Evolutionary conservation across 1,140 invertebrate genomes (phyloP), one percentile per base, ranked within the genome.

Genomic region (Plectus sambesii): DNA sequence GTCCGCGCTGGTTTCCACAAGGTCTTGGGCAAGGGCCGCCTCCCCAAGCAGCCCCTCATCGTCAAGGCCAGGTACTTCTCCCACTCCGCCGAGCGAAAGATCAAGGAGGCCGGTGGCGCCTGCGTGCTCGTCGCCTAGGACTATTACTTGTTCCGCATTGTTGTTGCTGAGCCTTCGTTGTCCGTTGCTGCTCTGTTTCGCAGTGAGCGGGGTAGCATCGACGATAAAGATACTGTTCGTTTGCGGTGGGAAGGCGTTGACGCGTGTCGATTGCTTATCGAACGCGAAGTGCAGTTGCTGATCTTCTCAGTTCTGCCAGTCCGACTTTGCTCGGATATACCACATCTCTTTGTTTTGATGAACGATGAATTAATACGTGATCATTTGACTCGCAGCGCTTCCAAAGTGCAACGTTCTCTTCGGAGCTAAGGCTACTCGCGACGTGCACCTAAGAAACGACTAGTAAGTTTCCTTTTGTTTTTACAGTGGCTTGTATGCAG

Each of bases 11-110:
- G 96, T 80, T 63, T 58, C 49, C 60, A 62, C 66, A 63, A 67
- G 50, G 60, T 36, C 50, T 75, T 99, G 59, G 94, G 94, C 38
- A 98, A 97, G 75, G 94, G 94, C 57, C 78, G 81, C 48, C 75
- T 99, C 47, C 94, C 94, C 39, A 85, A 89, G 55, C 87, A 93
- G 74, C 93, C 93, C 54, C 81, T 98, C 53, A 99, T 99, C 71
- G 93, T 99, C 35, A 98, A 94, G 73, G 94, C 94, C 19, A 94
- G 93, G 74, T 96, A 88, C 76, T 99, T 99, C 80, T 96, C 89
- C 50, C 87, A 85, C 74, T 78, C 76, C 61, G 94, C 94, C 49
- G 94, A 98, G 77, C 79, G 86, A 68, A 97, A 96, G 72, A 97
- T 99, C 63, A 96, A 96, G 75, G 79, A 80, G 70, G 89, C 84